phyloP scores from a whole-genome alignment of 2,888 invertebrate species.

The Amiota communis region DNA sequence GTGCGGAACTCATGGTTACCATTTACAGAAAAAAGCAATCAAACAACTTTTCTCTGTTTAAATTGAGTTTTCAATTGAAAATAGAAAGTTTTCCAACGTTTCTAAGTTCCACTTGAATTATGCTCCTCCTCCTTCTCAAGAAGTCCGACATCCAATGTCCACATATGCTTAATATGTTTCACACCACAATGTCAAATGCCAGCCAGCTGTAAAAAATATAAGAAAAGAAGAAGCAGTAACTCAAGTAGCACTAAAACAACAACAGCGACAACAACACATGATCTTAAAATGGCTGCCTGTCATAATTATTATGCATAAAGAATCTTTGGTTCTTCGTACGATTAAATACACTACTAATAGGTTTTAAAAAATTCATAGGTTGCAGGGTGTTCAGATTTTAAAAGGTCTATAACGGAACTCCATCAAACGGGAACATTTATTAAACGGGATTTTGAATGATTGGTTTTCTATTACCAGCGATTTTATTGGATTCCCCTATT shows the following conservation, averaged over 20 bases:
- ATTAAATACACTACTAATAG: no score
- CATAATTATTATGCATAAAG: slow-evolving; percentile 25
- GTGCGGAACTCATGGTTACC: slow-evolving; percentile 15
- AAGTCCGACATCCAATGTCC: neutral
- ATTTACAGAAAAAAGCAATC: slow-evolving; percentile 30
- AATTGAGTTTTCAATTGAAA: slow-evolving; percentile 43
- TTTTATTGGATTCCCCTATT: no score
- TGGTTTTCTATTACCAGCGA: no score
- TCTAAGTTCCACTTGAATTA: neutral
- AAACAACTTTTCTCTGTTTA: slow-evolving; percentile 17
- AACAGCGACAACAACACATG: slow-evolving; percentile 16
- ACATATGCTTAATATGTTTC: slow-evolving; percentile 20
- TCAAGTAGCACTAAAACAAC: slow-evolving; percentile 1
- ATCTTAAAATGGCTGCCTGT: slow-evolving; percentile 48
- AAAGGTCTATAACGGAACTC: no score
- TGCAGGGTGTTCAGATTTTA: no score
- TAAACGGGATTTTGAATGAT: no score
- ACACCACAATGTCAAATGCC: slow-evolving; percentile 12
- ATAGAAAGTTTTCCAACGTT: slow-evolving; percentile 48
- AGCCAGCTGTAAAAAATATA: neutral
- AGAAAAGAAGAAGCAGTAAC: neutral
- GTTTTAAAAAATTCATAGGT: no score
- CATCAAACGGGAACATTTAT: no score
- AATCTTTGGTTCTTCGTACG: no score
- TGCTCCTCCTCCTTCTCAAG: slow-evolving; percentile 16